These are phyloP conservation scores for Bostrychus sinensis DNA, from an alignment of 2,113 vertebrate species.

Conservation along the genomic window DNA sequence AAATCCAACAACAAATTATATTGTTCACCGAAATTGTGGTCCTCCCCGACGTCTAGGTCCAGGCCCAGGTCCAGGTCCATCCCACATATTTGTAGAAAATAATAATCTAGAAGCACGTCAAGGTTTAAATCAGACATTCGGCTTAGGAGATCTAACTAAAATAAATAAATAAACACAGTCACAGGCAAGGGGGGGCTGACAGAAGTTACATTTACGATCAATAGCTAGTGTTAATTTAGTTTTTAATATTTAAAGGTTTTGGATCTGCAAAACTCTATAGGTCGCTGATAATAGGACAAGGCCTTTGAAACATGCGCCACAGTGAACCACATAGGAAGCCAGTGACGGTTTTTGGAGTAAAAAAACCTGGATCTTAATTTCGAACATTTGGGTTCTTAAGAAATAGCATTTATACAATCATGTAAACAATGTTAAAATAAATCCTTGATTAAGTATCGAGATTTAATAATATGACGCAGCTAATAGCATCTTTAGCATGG, in stretches of 20 bases:
- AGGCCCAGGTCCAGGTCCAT: slow-evolving; percentile 88
- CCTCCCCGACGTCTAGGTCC: slow-evolving; percentile 87
- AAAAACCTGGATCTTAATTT: no score
- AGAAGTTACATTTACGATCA: not conserved
- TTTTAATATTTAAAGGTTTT: no score
- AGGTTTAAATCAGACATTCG: not conserved
- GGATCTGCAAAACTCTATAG: not conserved
- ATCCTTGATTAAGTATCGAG: no score
- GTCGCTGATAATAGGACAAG: slow-evolving; percentile 32
- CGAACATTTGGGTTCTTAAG: no score
- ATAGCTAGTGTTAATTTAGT: not conserved
- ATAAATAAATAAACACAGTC: not conserved
- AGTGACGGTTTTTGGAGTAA: no score
- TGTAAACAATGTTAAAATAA: not conserved
- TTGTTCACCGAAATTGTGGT: slow-evolving; percentile 89
- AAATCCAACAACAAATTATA: slow-evolving; percentile 1
- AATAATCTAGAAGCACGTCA: slow-evolving; percentile 18
- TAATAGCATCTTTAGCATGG: not conserved
- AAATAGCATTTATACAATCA: not conserved
- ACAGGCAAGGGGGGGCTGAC: not conserved
- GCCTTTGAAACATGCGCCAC: slow-evolving; percentile 50
- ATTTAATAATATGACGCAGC: not conserved
- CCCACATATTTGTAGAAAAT: slow-evolving; percentile 86
- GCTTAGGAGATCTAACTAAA: no score
- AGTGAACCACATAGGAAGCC: not conserved